These are phyloP conservation scores for Meleagris gallopavo DNA, from an alignment of 2,113 vertebrate genomes.

Conservation along the genomic window DNA sequence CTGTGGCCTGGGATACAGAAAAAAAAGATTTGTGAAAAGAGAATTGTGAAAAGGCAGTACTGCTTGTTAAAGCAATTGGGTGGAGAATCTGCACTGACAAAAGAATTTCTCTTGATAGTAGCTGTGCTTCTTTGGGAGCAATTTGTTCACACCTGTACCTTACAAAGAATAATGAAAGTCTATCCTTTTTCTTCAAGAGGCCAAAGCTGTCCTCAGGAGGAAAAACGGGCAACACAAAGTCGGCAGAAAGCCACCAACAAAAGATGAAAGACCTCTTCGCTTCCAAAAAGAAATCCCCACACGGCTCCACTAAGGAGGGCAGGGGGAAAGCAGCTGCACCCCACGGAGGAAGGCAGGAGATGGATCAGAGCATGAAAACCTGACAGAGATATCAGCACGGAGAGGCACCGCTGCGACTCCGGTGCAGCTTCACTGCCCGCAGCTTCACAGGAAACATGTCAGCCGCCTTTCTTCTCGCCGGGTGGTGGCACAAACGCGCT, in stretches of 20 bases:
- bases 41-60: rapidly evolving
- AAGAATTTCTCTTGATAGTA: neutral
- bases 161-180: neutral
- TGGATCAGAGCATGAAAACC: neutral
- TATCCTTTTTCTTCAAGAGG: neutral
- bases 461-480: neutral
- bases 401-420: neutral
- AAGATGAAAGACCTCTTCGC: neutral
- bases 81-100: neutral
- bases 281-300: neutral
- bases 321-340: neutral
- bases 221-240: neutral
- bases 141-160: neutral
- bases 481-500: neutral
- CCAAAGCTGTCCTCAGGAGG: neutral
- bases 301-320: neutral
- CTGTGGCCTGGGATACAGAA: neutral
- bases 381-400: neutral
- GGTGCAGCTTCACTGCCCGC: neutral
- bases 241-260: neutral
- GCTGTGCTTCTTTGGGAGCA: neutral
- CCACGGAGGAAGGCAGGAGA: neutral
- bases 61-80: neutral
- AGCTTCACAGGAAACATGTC: neutral
- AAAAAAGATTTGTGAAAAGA: neutral